Conservation (phyloP, 2,113 vertebrate genomes). For the Eurypyga helias region DNA sequence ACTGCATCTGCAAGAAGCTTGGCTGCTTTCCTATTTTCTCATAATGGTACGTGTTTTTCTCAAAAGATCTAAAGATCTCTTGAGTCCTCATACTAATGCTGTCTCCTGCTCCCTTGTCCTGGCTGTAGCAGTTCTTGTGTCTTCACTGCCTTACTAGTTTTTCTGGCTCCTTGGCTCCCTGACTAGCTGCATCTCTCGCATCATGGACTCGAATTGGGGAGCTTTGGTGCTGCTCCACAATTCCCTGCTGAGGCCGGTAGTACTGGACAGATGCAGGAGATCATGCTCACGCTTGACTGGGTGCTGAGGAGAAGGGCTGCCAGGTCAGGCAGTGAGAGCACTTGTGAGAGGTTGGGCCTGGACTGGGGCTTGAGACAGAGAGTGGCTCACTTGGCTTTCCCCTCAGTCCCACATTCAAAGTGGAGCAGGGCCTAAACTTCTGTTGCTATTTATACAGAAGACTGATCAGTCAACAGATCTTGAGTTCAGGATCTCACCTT, state of each 20-base stretch:
- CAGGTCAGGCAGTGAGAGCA: fast-evolving
- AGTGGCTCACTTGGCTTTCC: fast-evolving
- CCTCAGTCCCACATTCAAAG: not conserved
- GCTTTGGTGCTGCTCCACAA: not conserved
- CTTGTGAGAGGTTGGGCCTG: not conserved
- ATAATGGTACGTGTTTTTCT: not conserved
- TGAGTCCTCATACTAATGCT: not conserved
- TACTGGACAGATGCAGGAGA: not conserved
- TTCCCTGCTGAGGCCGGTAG: fast-evolving
- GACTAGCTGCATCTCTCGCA: not conserved
- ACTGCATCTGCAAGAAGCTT: not conserved
- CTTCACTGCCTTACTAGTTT: not conserved
- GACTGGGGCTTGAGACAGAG: not conserved
- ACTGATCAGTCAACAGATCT: not conserved
- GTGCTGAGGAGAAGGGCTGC: not conserved
- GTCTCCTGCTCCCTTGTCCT: not conserved
- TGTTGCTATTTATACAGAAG: not conserved
- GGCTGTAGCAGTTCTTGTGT: not conserved
- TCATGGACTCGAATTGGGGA: fast-evolving
- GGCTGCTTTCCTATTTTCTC: slow-evolving; percentile 18
- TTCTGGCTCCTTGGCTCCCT: not conserved
- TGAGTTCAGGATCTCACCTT: not conserved
- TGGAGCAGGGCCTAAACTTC: not conserved
- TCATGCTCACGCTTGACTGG: not conserved
- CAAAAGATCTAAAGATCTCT: not conserved